Evolutionary conservation across 2,113 vertebrate genomes (phyloP).

Genomic region (Tyrannus savana): DNA sequence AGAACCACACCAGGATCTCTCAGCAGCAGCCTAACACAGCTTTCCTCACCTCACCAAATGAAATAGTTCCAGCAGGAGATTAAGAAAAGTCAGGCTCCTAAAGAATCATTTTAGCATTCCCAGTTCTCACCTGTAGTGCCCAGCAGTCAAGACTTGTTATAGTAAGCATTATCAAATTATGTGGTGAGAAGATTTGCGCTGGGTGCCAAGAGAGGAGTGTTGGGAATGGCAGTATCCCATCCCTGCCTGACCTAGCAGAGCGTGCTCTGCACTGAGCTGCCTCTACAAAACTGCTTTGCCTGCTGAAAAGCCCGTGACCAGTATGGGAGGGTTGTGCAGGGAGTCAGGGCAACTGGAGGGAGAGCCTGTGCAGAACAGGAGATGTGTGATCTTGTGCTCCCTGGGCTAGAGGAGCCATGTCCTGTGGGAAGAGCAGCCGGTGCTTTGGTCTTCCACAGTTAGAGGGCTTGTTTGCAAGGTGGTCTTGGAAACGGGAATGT

Average conservation of each 20-base stretch:
- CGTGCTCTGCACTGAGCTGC: not conserved
- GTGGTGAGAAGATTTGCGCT: not conserved
- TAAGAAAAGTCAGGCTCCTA: not conserved
- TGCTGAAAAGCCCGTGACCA: not conserved
- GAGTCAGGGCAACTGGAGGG: no score
- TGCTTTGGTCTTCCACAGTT: not conserved
- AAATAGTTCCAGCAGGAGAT: not conserved
- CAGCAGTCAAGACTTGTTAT: not conserved
- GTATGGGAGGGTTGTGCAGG: not conserved
- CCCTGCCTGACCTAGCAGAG: not conserved
- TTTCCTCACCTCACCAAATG: not conserved
- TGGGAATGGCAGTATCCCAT: not conserved
- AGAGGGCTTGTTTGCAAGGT: not conserved
- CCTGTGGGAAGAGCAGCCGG: not conserved
- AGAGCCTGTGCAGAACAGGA: not conserved
- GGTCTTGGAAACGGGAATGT: not conserved
- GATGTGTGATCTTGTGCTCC: accelerated
- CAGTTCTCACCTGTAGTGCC: not conserved
- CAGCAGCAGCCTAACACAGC: not conserved
- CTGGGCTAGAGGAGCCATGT: not conserved
- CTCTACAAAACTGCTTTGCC: not conserved
- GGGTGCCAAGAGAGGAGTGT: not conserved
- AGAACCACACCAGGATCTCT: not conserved
- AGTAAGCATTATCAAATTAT: not conserved
- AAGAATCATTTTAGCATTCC: not conserved